Conservation (phyloP, 1,140 invertebrate genomes). For the Wiebesia pumilae region DNA sequence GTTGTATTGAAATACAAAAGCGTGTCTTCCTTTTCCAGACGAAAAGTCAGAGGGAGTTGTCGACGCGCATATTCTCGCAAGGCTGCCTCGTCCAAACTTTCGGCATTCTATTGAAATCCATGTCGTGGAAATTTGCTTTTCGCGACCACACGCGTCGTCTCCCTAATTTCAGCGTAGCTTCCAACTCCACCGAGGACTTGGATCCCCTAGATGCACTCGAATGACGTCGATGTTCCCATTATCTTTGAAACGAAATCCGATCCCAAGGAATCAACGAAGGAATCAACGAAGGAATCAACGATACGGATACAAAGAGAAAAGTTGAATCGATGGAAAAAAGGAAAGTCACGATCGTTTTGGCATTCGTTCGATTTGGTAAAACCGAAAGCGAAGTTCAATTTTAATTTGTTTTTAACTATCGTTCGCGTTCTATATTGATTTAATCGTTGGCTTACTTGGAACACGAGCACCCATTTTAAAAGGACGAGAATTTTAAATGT, state of each 20-base stretch:
- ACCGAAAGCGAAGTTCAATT: not conserved
- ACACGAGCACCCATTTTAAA: not conserved
- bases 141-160: not conserved
- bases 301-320: not conserved
- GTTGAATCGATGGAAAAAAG: not conserved
- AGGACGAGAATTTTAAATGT: not conserved
- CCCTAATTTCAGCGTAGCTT: not conserved
- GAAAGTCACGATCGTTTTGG: not conserved
- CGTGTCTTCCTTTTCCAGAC: not conserved
- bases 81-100: not conserved
- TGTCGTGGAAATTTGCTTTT: not conserved
- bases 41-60: not conserved
- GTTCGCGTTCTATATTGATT: not conserved
- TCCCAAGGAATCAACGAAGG: not conserved
- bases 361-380: too few species aligned
- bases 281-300: too few species aligned
- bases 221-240: not conserved
- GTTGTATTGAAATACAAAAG: not conserved
- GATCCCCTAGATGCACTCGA: not conserved
- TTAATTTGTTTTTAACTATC: not conserved
- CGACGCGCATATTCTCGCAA: not conserved
- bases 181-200: not conserved
- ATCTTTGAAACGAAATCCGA: not conserved
- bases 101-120: not conserved
- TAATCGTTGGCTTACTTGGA: not conserved